Base-by-base conservation (phyloP, 2,113 vertebrate genomes). In the Vimba vimba region DNA sequence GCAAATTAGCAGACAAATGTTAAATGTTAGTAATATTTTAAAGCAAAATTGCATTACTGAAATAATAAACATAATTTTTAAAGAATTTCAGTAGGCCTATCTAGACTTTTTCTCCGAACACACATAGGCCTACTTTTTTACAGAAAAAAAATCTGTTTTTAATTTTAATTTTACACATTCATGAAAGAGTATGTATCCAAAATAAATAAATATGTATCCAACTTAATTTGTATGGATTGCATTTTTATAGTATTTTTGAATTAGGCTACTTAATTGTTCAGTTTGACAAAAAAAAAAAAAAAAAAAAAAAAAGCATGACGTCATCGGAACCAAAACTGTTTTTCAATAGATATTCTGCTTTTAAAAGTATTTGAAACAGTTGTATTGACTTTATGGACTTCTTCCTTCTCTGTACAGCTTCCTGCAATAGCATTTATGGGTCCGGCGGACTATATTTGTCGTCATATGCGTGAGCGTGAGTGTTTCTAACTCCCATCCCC, bases 401-500 rank as follows among this genome's bases (percentile, higher is more conserved):
- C 39, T 19, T 33, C 64, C 27, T 30, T 13, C 47, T 39, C 47
- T 23, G 30, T 57, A 25, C 47, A 19, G 30, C 68, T 83, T 83
- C 68, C 50, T 73, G 50, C 21, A 9, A 73, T 39, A 43, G 50
- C 66, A 27, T 82, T 68, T 82, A 83, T 43, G 68, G 1, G 39
- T 81, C 60, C 39, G 5, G 39, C 36, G 10, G 45, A 71, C 39
- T 73, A 50, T 74, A 75, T 75, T 82, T 86, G 78, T 71, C 23
- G 60, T 77, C 64, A 83, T 83, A 52, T 76, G 33, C 21, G 60
- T 57, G 39, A 68, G 45, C 30, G 71, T 57, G 43, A 68, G 47
- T 88, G 64, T 86, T 86, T 86, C 75, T 83, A 82, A 62, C 80
- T 83, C 75, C 84, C 55, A 62, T 74, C 50, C 78, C 82, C 85